Evolutionary conservation across 2,888 invertebrate genomes (phyloP), one percentile per base, ranked within the genome.

Genomic region (Cheilosia soror): DNA sequence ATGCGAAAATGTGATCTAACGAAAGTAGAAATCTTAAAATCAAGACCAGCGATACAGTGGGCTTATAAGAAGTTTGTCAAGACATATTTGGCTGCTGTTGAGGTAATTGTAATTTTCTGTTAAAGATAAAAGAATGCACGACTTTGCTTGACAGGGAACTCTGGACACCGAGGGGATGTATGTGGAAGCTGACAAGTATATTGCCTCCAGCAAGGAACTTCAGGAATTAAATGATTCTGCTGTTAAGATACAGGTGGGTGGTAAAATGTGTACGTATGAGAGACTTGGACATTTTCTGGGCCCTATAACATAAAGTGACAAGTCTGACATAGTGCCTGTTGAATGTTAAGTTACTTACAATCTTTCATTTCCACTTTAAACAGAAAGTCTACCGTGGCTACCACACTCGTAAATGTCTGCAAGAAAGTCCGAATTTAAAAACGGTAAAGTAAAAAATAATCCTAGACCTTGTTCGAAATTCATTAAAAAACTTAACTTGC

Each of bases 61-160:
- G 91, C 92, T 5, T 92, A 91, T 83, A 89, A 89, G 29, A 90
- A 91, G 13, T 92, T 91, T 69, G 89, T 90, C 3, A 84, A 89
- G 5, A 91, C 91, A 4, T 92, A 92, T 63, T 89, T 91, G 88
- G 68, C 88, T 0, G 90, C 90, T 0, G 88, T 89, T 27, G 89
- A 89, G 80, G 90, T 90, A 84, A 63, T 7, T 51, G 37, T 4
- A 44, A 44, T 5, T 44, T 15, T 15, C 6, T 6, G n/a, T n/a
- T 6, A 13, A 5, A 6, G 6, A 6, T 2, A 4, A 11, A 20
- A 25, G 25, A 49, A 13, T 11, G 7, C 4, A 27, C 1, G 5
- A 13, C 6, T 40, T 5, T 37, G 9, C 11, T 37, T 37, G 9
- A 11, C 9, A 89, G 76, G 90, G 88, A 3, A 72, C 88, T 2